Base-by-base conservation (phyloP, 1,140 invertebrate genomes). In the Drosophila trapezifrons region DNA sequence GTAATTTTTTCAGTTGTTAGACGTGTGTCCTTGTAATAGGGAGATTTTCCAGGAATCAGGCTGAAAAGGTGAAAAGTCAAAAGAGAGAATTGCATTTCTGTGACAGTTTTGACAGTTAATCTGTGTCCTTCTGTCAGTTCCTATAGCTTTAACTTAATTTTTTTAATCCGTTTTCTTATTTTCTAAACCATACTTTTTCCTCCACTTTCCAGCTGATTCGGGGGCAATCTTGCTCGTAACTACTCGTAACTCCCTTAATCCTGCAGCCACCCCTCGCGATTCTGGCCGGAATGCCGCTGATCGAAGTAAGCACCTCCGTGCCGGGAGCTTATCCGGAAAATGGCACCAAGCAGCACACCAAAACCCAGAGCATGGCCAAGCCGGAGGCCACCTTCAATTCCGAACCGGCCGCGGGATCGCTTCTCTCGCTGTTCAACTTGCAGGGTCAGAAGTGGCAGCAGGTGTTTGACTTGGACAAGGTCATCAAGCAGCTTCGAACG, bases 401-500 rank as follows among this genome's bases (percentile, higher is more conserved):
- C 15, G 47, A 32, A 10, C 49, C 65, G 17, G 46, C 59, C 4
- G 9, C 52, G 29, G 65, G 37, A 37, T 18, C 65, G 10, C 66
- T 81, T 22, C 38, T 70, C 6, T 46, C 74, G 0, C 38, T 90
- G 18, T 47, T 65, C 25, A 49, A 63, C 37, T 46, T 90, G 59
- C 90, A 91, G 49, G 83, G 86, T 1, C 90, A 91, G 27, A 90
- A 90, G 25, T 91, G 90, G 90, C 80, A 85, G 20, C 80, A 87
- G 54, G 59, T 85, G 22, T 91, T 91, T 4, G 90, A 91, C 57
- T 43, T 91, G 60, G 90, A 91, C 17, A 91, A 91, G 52, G 65
- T 91, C n/a, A 76, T 91, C 22, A 91, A 91, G 20, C 90, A 91
- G 43, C 37, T 91, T 3, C 86, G 90, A 17, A 71, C 76, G 12